Base-by-base conservation (phyloP, 2,113 vertebrate species). In the Dasyurus viverrinus region DNA sequence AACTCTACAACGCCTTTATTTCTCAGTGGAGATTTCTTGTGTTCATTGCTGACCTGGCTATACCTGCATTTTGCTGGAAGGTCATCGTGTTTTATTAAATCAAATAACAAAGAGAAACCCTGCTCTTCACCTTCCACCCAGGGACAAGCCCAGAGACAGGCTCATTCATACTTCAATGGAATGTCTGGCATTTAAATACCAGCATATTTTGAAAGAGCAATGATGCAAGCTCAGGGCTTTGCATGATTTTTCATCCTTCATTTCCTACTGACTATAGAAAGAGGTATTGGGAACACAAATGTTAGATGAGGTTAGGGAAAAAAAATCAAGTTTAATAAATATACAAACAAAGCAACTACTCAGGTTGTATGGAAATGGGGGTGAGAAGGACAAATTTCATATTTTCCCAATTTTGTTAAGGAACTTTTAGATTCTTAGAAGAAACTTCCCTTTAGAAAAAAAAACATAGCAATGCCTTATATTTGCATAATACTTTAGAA, bases 171-270 rank as follows among this genome's bases (percentile, higher is more conserved):
- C 95, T 92, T 93, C 46, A 89, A 24, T 91, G 93, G 92, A 53
- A 47, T 48, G 92, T 47, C 76, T 97, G 97, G 92, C 95, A 97
- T 97, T 97, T 97, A 97, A 97, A 97, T 97, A 95, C 90, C 97
- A 96, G 48, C 76, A 30, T 96, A 90, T 91, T 89, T 96, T 90
- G 84, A 92, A 92, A 96, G 57, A 96, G 47, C 47, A 0, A 0
- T 54, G 89, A 54, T 94, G 84, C 52, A 90, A 94, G 55, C 27
- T 24, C 54, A 22, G 93, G 52, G 54, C 57, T 25, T 11, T 84
- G 52, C 54, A 84, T 53, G 92, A 95, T 36, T 93, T 94, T 94
- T 95, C 60, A 92, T 92, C 92, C 93, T 94, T 94, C 89, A 93
- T 93, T 96, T 97, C 93, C 57, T 95, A 95, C 76, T 91, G 68